Evolutionary conservation across 2,797 vertebrate species (phyloP).

Genomic region (Gastrophryne carolinensis): DNA sequence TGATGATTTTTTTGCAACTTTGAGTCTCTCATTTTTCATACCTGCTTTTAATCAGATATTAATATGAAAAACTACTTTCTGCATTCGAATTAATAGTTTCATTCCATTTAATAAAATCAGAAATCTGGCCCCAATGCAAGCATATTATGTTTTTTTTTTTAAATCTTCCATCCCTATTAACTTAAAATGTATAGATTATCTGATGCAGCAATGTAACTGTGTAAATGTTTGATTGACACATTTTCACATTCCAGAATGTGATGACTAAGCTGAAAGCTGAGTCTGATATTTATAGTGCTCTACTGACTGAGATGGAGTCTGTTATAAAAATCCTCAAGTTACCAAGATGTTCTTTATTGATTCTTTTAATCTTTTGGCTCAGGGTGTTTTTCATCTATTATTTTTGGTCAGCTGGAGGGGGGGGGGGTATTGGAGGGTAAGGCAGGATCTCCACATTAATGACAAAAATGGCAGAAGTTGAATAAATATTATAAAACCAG

Average conservation of each 20-base stretch:
- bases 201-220: slow-evolving; percentile 27
- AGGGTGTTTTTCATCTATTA: no score
- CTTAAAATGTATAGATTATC: slow-evolving; percentile 36
- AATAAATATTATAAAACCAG: no score
- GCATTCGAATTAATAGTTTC: no score
- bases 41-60: no score
- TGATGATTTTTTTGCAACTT: no score
- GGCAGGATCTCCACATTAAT: no score
- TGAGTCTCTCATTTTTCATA: no score
- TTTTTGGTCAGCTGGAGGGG: no score
- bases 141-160: slow-evolving; percentile 27
- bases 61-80: no score
- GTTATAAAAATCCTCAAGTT: slow-evolving; percentile 25
- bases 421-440: no score
- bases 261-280: slow-evolving; percentile 41
- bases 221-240: slow-evolving; percentile 43
- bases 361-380: neutral
- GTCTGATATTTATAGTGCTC: slow-evolving; percentile 30
- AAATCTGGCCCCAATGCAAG: neutral
- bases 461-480: no score
- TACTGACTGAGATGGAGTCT: slow-evolving; percentile 22
- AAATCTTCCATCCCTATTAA: neutral
- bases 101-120: no score
- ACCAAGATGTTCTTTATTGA: slow-evolving; percentile 14
- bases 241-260: slow-evolving; percentile 39